phyloP scores from a whole-genome alignment of 2,797 vertebrate genomes.

The Simalia tracyae region DNA sequence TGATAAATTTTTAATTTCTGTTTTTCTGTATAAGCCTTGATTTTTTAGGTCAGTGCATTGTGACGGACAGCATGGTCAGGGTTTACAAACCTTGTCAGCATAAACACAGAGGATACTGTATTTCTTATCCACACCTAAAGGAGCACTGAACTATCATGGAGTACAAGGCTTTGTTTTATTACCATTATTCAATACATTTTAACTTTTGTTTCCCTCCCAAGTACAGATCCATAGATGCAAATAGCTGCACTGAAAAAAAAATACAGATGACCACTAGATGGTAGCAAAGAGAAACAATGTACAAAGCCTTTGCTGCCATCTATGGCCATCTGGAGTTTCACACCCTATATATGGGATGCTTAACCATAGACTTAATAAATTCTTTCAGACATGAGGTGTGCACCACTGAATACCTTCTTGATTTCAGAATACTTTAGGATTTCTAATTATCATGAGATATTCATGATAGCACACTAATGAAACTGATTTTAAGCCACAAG shows the following conservation, averaged over 20 bases:
- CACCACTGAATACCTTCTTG: neutral
- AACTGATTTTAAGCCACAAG: slow-evolving; percentile 42
- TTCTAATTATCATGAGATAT: slow-evolving; percentile 45
- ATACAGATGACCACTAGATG: neutral
- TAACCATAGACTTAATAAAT: neutral
- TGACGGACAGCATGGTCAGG: neutral
- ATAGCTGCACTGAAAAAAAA: neutral
- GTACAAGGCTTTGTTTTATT: neutral
- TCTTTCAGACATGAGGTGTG: neutral
- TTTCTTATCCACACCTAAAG: neutral
- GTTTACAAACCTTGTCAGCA: neutral
- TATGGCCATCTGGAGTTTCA: neutral
- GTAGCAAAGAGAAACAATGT: neutral
- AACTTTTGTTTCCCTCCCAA: neutral
- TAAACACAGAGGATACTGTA: neutral
- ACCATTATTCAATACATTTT: neutral
- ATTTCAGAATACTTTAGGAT: slow-evolving; percentile 8
- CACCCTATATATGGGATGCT: neutral
- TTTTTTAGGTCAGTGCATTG: neutral
- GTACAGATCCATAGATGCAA: neutral
- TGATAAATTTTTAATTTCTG: neutral
- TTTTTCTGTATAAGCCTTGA: neutral
- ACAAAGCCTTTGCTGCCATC: neutral
- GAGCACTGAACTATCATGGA: fast-evolving
- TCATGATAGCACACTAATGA: slow-evolving; percentile 35